phyloP scores from a whole-genome alignment of 2,888 invertebrate genomes.

The Dolomedes plantarius region DNA sequence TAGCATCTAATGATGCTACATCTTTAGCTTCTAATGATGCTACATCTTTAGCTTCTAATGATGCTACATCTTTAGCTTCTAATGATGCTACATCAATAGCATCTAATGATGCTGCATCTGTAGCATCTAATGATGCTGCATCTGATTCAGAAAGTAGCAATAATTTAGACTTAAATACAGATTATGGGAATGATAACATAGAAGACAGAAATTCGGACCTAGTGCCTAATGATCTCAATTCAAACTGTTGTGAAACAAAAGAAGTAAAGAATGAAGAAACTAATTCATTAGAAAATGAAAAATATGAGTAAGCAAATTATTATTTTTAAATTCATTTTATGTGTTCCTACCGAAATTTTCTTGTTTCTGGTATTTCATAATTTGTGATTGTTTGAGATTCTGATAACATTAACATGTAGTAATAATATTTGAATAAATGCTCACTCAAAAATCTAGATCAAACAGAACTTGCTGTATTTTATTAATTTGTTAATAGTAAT shows the following conservation, averaged over 20 bases:
- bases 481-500: too few relatives aligned
- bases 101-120: neutral
- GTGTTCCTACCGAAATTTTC: too few relatives aligned
- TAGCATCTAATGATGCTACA: neutral
- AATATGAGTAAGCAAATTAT: slow-evolving; percentile 8
- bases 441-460: too few relatives aligned
- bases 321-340: neutral
- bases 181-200: neutral
- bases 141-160: neutral
- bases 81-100: neutral
- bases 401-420: too few relatives aligned
- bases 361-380: too few relatives aligned
- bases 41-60: neutral
- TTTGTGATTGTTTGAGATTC: neutral
- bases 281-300: neutral
- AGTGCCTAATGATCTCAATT: too few relatives aligned
- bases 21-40: neutral
- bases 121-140: neutral
- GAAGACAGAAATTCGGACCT: neutral
- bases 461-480: too few relatives aligned
- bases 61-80: neutral
- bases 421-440: too few relatives aligned
- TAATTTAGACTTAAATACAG: neutral
- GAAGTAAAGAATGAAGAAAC: neutral
- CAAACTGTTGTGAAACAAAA: neutral